A percentile compares a stretch with the other conserved stretches of the same genome.
Conservation (phyloP, 1,140 invertebrate genomes). For the Lucilia sericata region DNA sequence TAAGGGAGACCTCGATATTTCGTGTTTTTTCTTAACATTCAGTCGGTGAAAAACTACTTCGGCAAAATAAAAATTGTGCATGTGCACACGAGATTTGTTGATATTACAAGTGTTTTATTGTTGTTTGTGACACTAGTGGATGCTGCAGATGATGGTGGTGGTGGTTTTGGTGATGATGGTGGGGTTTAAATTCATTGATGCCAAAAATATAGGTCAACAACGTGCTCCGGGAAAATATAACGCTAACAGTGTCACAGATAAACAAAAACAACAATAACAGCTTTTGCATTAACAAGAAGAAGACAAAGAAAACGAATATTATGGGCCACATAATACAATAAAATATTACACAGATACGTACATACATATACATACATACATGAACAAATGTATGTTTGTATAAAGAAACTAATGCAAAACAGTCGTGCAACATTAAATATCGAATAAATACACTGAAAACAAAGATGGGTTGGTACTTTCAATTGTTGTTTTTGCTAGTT, state of each 20-base stretch:
- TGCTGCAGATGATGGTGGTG: neutral
- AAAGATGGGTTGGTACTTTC: too few relatives aligned
- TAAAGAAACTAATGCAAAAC: too few relatives aligned
- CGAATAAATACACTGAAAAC: too few relatives aligned
- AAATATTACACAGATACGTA: neutral
- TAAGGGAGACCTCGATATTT: neutral
- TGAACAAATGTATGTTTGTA: too few relatives aligned
- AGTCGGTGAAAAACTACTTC: neutral
- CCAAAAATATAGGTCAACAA: constrained; percentile 66
- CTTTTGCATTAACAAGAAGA: constrained; percentile 47
- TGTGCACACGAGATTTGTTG: constrained; percentile 28
- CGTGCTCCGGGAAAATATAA: constrained; percentile 52
- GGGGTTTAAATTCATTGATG: constrained; percentile 61
- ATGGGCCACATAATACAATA: constrained; percentile 44
- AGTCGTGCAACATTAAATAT: neutral
- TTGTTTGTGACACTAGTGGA: neutral
- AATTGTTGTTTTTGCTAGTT: too few relatives aligned
- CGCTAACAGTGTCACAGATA: constrained; percentile 42
- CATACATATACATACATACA: too few relatives aligned
- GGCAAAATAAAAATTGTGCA: neutral
- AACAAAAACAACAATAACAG: constrained; percentile 32
- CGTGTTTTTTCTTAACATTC: neutral
- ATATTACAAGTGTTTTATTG: neutral
- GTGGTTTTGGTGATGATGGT: neutral
- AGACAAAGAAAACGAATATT: constrained; percentile 49